Conservation (phyloP, 2,888 invertebrate genomes). For the Synanthedon tipuliformis region DNA sequence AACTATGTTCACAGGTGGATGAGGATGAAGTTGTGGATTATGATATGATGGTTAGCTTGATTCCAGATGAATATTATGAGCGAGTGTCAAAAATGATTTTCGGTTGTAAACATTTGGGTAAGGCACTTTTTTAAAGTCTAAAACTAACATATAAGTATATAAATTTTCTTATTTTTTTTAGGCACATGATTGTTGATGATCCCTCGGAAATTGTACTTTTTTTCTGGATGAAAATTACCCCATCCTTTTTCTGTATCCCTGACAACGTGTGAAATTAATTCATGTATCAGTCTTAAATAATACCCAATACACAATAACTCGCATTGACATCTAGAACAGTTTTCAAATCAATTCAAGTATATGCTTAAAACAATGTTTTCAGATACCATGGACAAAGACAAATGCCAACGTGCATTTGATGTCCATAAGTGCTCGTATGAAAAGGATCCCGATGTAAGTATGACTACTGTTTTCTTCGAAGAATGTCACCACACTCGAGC, state of each 20-base stretch:
- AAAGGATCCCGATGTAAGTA: slow-evolving; percentile 57
- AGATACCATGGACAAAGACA: slow-evolving; percentile 53
- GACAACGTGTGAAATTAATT: no score
- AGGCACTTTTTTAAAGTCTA: slow-evolving; percentile 2
- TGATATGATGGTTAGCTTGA: slow-evolving; percentile 57
- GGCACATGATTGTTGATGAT: no score
- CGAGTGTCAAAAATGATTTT: slow-evolving; percentile 49
- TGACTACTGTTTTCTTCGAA: no score
- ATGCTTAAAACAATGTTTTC: slow-evolving; percentile 10
- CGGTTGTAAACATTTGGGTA: slow-evolving; percentile 51
- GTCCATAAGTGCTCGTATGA: slow-evolving; percentile 59
- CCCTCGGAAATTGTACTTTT: no score
- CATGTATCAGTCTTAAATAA: no score
- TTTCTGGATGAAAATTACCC: no score
- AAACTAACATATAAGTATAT: no score
- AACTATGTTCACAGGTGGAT: slow-evolving; percentile 31
- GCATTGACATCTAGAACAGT: no score
- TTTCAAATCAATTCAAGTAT: no score
- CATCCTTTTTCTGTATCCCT: no score
- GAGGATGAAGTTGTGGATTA: slow-evolving; percentile 54
- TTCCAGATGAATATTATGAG: slow-evolving; percentile 52
- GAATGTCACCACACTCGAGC: slow-evolving; percentile 3
- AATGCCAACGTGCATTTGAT: slow-evolving; percentile 56
- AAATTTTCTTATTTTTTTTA: no score
- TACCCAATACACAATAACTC: no score